These are phyloP conservation scores for Oligia strigilis DNA, from an alignment of 2,888 invertebrate genomes.

Conservation along the genomic window DNA sequence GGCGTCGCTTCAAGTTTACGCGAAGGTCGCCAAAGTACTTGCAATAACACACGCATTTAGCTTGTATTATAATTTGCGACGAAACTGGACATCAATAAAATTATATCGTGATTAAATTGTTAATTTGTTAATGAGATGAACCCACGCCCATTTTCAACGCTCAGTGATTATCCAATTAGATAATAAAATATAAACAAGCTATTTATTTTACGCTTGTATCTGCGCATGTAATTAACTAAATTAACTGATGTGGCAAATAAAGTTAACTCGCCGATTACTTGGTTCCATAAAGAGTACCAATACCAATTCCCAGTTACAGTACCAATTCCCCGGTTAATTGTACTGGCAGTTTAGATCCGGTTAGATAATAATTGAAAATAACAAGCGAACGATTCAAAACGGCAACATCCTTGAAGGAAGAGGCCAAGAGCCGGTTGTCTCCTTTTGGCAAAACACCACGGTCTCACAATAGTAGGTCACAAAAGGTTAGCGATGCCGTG, in stretches of 20 bases:
- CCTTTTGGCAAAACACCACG: conserved; percentile 38
- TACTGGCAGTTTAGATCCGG: conserved; percentile 64
- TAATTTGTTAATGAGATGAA: conserved; percentile 58
- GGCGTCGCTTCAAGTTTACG: conserved; percentile 81
- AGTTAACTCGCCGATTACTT: conserved; percentile 73
- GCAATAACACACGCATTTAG: conserved; percentile 33
- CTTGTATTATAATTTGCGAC: conserved; percentile 41
- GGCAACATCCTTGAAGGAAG: conserved; percentile 42
- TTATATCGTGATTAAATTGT: conserved; percentile 45
- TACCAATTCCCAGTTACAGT: conserved; percentile 54
- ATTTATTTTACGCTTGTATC: conserved; percentile 65
- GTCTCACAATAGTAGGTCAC: conserved; percentile 56
- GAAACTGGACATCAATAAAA: conserved; percentile 63
- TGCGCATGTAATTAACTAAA: conserved; percentile 69
- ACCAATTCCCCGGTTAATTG: conserved; percentile 64
- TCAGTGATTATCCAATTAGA: conserved; percentile 66
- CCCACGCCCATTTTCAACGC: conserved; percentile 61
- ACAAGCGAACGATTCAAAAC: conserved; percentile 63
- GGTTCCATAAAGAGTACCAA: conserved; percentile 69
- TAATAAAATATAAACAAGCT: conserved; percentile 64
- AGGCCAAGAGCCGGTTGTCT: conserved; percentile 25
- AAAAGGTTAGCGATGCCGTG: conserved; percentile 45
- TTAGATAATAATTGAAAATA: conserved; percentile 67
- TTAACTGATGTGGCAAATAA: conserved; percentile 72
- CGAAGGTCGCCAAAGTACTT: conserved; percentile 76